Percentiles rank a stretch among this genome's conserved stretches.
Conservation (phyloP, 2,113 vertebrate genomes). For the Istiophorus platypterus region DNA sequence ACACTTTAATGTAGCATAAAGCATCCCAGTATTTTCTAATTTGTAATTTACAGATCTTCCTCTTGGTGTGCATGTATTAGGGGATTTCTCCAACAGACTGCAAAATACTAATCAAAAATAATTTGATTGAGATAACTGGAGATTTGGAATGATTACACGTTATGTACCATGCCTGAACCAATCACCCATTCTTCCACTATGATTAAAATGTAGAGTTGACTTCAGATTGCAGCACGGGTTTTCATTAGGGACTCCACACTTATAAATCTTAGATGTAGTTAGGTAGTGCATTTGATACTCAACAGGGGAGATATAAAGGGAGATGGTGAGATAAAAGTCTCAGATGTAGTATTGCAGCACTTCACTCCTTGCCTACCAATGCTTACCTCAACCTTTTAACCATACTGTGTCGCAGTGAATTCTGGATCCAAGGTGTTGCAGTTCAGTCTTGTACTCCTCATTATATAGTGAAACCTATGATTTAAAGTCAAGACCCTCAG, state of each 20-base stretch:
- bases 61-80: not conserved
- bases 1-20: not conserved
- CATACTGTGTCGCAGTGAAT: constrained; percentile 23
- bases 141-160: not conserved
- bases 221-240: not conserved
- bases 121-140: not conserved
- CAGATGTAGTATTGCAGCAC: constrained; percentile 20
- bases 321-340: constrained; percentile 48
- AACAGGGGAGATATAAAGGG: constrained; percentile 5
- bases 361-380: constrained; percentile 11
- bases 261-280: not conserved
- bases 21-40: not conserved
- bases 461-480: constrained; percentile 56
- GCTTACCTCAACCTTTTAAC: constrained; percentile 39
- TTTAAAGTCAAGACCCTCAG: constrained; percentile 34
- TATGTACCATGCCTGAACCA: too few species aligned
- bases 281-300: constrained; percentile 18
- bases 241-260: constrained; percentile 6
- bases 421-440: constrained; percentile 14
- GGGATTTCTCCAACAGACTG: not conserved
- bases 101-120: too few species aligned
- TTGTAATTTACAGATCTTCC: not conserved
- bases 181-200: not conserved
- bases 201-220: constrained; percentile 1
- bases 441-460: constrained; percentile 32